Evolutionary conservation across 2,113 vertebrate species (phyloP), one percentile per base, ranked within the genome.

Genomic region (Arvicanthis niloticus): DNA sequence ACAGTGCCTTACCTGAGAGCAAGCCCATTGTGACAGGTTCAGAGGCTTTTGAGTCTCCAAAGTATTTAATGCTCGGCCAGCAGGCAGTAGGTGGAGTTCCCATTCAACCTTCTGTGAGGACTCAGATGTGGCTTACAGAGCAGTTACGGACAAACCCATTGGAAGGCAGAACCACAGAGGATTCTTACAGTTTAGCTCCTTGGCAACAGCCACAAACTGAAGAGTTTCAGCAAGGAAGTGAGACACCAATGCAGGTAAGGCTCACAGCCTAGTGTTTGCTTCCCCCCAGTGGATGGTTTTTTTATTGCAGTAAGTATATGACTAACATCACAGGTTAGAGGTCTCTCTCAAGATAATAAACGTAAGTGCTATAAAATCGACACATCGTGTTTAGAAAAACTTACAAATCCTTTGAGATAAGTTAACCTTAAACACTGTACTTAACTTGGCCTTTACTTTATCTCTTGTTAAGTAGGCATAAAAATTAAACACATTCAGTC

Each of bases 71-170:
- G 0, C 97, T 99, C 88, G 99, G 98, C 3, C 99, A 98, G 0
- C 99, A 99, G 97, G 95, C 99, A 21, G 99, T 99, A 80, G 98
- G 98, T 1, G 98, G 98, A 16, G 98, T 99, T 56, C 99, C 99
- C 22, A 99, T 99, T 70, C 99, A 99, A 97, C 98, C 99, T 0
- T 99, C 99, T 2, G 98, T 99, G 45, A 98, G 99, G 95, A 99
- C 99, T 45, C 99, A 99, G 91, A 99, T 99, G 99, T 99, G 99
- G 99, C 99, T 99, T 89, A 99, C 99, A 1, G 99, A 99, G 84
- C 99, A 99, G 98, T 97, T 99, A 24, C 98, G 99, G 91, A 98
- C 99, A 93, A 99, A 99, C 58, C 98, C 98, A 40, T 96, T 98
- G 98, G 99, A 99, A 97, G 98, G 99, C 96, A 98, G 97, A 98